Evolutionary conservation across 1,140 invertebrate genomes (phyloP), one percentile per base, ranked within the genome.

Genomic region (Calliphora vicina): DNA sequence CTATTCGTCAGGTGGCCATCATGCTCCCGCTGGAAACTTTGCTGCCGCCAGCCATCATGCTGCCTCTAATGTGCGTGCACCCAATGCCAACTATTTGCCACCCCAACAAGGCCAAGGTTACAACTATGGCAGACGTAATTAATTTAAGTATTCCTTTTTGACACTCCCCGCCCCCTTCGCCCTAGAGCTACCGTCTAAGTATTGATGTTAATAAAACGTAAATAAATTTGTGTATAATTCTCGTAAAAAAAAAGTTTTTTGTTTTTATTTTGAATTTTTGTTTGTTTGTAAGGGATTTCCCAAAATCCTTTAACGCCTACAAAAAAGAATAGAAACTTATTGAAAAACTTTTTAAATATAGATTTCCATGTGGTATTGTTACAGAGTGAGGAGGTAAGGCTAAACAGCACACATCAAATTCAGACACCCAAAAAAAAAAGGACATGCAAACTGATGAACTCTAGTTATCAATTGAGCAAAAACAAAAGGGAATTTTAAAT

Each of bases 11-110:
- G 83, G 23, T 73, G 78, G 78, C 15, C 61, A 35, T 26, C 26
- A 29, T 74, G 20, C 23, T 17, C 43, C 27, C 23, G 43, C 23
- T 81, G 61, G 42, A 2, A 17, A 45, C 25, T 29, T 12, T 71
- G 17, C 72, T 12, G 15, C 72, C 12, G 43, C 20, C 12, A 42
- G 73, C 43, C 61, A 45, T 29, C 82, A 80, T 45, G 15, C 43
- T 45, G 76, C 82, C 61, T 43, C 57, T 15, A 71, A 67, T 15
- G 15, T 27, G 3, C 43, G 67, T 23, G 45, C 80, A 8, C 81
- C 81, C 12, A 27, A 73, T 2, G 72, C 27, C 23, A 67, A 25
- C 15, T 84, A 84, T 78, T 74, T 84, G 26, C 84, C 84, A n/a
- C 80, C 83, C 4, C 61, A 80, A 74, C 83, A 74, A 27, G 81